Evolutionary conservation across 2,888 invertebrate genomes (phyloP).

Genomic region (Acrobasis suavella): DNA sequence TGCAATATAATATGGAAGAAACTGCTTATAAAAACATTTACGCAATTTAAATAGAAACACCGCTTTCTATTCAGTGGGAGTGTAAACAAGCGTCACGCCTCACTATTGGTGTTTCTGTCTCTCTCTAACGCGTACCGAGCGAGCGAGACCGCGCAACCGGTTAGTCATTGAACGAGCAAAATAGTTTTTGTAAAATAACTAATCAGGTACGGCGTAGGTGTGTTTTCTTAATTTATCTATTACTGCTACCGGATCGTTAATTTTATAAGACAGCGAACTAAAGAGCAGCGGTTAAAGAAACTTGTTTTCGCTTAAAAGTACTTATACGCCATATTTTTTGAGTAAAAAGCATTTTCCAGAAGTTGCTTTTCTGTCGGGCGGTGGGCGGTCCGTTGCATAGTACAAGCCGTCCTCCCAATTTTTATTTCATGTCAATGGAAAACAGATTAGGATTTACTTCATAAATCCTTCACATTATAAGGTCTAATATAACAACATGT

Average conservation of each 20-base stretch:
- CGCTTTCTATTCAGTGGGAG: conserved; percentile 40
- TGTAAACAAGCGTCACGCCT: conserved; percentile 20
- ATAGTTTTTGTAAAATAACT: conserved; percentile 22
- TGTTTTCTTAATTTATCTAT: conserved; percentile 1
- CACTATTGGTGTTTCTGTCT: conserved; percentile 14
- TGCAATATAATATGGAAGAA: conserved; percentile 10
- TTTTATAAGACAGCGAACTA: no score
- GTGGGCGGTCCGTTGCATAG: no score
- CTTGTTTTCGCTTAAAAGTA: no score
- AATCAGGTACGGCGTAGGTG: not conserved
- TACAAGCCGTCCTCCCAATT: no score
- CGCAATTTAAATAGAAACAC: conserved; percentile 19
- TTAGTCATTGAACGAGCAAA: conserved; percentile 16
- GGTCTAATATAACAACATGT: no score
- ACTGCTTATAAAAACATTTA: conserved; percentile 18
- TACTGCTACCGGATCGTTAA: not conserved
- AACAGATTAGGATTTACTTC: no score
- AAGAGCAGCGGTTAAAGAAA: no score
- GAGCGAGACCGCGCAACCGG: conserved; percentile 16
- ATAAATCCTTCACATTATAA: no score
- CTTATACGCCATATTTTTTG: no score
- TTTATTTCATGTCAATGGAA: no score
- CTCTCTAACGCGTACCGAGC: not conserved
- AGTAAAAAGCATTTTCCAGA: no score
- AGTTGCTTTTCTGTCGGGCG: no score